Conservation (phyloP, 1,140 invertebrate species). For the Temnothorax curvispinosus region DNA sequence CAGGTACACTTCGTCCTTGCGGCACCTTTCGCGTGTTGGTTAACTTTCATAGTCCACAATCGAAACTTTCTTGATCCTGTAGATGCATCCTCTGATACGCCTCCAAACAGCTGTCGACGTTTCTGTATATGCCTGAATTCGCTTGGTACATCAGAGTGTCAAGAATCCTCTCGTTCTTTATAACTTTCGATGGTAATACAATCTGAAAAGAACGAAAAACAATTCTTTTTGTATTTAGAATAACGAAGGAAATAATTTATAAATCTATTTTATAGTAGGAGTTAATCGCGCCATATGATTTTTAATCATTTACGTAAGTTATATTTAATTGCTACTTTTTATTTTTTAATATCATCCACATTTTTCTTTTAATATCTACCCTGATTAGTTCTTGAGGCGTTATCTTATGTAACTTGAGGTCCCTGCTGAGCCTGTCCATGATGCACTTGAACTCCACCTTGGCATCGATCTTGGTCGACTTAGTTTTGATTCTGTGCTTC, state of each 20-base stretch:
- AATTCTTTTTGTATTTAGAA: neutral
- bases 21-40: neutral
- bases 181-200: slow-evolving; percentile 96
- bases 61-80: slow-evolving; percentile 91
- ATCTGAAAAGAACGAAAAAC: slow-evolving; percentile 86
- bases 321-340: neutral
- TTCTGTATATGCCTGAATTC: slow-evolving; percentile 96
- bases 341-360: neutral
- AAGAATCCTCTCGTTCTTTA: slow-evolving; percentile 96
- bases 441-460: slow-evolving; percentile 96
- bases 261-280: neutral
- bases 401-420: slow-evolving; percentile 96
- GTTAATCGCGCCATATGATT: neutral
- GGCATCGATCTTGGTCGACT: slow-evolving; percentile 91
- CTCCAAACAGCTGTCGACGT: slow-evolving; percentile 94
- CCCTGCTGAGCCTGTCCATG: slow-evolving; percentile 95
- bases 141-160: slow-evolving; percentile 97
- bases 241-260: neutral
- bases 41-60: slow-evolving; percentile 78
- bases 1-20: slow-evolving; percentile 45
- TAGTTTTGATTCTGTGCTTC: slow-evolving; percentile 91
- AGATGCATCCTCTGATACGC: slow-evolving; percentile 92
- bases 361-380: slow-evolving; percentile 83
- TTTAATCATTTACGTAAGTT: neutral
- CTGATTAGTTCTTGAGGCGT: slow-evolving; percentile 97